Conservation (phyloP, 2,113 vertebrate genomes). For the Vulpes ferrilata region DNA sequence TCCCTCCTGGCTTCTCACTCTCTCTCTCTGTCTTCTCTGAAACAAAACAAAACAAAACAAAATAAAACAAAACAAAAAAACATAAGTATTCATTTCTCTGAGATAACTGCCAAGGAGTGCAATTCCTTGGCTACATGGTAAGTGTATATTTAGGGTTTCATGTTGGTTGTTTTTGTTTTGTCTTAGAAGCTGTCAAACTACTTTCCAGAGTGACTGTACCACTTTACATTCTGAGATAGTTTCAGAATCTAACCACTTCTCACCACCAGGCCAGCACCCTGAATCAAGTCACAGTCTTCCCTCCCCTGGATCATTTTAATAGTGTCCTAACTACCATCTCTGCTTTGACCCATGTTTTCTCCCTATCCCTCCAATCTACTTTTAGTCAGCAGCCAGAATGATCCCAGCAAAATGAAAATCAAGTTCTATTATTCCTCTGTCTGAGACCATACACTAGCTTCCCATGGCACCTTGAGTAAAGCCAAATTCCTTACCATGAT, state of each 20-base stretch:
- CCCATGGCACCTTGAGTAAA: background rate
- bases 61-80: background rate
- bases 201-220: background rate
- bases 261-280: background rate
- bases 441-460: rapidly evolving
- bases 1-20: background rate
- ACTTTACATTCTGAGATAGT: background rate
- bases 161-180: background rate
- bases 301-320: background rate
- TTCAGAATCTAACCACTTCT: background rate
- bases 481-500: background rate
- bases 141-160: background rate
- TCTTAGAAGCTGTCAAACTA: background rate
- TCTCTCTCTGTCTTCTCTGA: background rate
- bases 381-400: background rate
- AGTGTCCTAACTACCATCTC: background rate
- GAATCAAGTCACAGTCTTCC: too few species aligned
- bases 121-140: background rate
- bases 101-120: background rate
- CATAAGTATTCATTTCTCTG: background rate
- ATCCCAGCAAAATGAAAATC: background rate
- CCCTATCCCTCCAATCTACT: background rate
- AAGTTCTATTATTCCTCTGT: background rate
- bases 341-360: background rate
- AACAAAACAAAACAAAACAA: background rate